Percentiles rank a stretch among this genome's conserved stretches.
Evolutionary conservation across 2,113 vertebrate species (phyloP).

Genomic region (Colistium nudipinnis): DNA sequence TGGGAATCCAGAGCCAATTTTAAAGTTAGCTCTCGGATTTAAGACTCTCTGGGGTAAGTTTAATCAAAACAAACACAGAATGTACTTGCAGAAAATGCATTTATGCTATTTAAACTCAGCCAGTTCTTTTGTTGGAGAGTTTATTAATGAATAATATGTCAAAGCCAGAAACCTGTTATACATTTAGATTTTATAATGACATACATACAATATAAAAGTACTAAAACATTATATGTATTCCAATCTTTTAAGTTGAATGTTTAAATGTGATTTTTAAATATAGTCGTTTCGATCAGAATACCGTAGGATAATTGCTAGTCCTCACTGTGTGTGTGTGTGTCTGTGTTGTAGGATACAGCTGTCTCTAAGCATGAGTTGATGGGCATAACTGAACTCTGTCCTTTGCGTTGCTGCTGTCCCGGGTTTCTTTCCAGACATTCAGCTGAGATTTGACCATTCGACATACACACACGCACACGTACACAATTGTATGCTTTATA

Average conservation of each 20-base stretch:
- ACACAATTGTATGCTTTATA: conserved; percentile 80
- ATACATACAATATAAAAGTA: conserved; percentile 13
- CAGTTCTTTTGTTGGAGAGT: conserved; percentile 59
- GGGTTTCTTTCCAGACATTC: conserved; percentile 68
- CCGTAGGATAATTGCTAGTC: conserved; percentile 8
- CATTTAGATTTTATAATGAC: conserved; percentile 33
- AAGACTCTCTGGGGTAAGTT: conserved; percentile 72
- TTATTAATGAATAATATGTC: conserved; percentile 57
- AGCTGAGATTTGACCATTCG: conserved; percentile 71
- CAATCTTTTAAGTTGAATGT: conserved; percentile 6
- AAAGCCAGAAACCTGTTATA: conserved; percentile 49
- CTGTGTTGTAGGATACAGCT: conserved; percentile 8
- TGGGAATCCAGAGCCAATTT: conserved; percentile 65
- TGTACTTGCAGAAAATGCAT: conserved; percentile 62
- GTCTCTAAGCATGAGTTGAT: conserved; percentile 45
- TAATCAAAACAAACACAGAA: conserved; percentile 77
- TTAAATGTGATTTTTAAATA: conserved; percentile 21
- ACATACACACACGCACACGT: conserved; percentile 34
- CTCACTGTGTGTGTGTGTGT: conserved; percentile 9
- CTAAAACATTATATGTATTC: conserved; percentile 34
- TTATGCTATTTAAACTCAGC: conserved; percentile 56
- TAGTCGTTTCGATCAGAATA: neutral
- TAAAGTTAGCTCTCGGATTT: conserved; percentile 76
- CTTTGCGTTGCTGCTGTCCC: conserved; percentile 49
- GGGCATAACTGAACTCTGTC: conserved; percentile 58